These are phyloP conservation scores for Nomada lathburiana DNA, from an alignment of 2,888 invertebrate species.

Conservation along the genomic window DNA sequence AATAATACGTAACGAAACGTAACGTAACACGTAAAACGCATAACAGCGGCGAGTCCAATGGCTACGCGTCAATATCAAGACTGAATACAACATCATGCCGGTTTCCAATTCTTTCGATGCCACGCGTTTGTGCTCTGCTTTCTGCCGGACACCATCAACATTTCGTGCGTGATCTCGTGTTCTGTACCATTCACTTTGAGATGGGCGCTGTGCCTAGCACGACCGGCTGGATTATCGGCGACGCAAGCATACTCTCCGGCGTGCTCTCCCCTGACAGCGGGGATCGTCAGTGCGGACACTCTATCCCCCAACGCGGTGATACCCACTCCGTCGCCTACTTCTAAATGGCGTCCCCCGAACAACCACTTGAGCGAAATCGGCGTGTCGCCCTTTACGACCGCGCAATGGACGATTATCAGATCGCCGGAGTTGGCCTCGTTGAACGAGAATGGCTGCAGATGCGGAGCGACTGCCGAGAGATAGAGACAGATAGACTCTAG, in stretches of 20 bases:
- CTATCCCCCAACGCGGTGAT: constrained; percentile 84
- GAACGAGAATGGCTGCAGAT: constrained; percentile 85
- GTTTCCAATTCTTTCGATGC: constrained; percentile 43
- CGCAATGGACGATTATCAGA: constrained; percentile 87
- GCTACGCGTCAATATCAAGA: constrained; percentile 53
- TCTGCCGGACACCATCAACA: constrained; percentile 29
- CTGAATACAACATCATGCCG: constrained; percentile 64
- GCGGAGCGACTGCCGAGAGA: constrained; percentile 82
- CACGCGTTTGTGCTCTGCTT: constrained; percentile 29
- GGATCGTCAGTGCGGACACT: constrained; percentile 88
- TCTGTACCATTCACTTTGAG: constrained; percentile 90
- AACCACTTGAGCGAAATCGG: constrained; percentile 82
- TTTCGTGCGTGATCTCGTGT: constrained; percentile 47
- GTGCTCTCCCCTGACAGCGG: constrained; percentile 89
- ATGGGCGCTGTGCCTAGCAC: constrained; percentile 88
- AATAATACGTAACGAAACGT: constrained; percentile 24
- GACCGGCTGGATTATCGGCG: constrained; percentile 91
- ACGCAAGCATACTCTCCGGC: constrained; percentile 91
- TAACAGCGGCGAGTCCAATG: constrained; percentile 38
- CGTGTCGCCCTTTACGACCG: constrained; percentile 87
- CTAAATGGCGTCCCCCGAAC: constrained; percentile 83
- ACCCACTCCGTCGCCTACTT: constrained; percentile 81
- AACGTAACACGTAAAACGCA: constrained; percentile 50
- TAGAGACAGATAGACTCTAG: constrained; percentile 54
- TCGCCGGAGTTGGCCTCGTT: constrained; percentile 85